A percentile compares a stretch with the other conserved stretches of the same genome.
These are phyloP conservation scores for Ameiurus melas DNA, from an alignment of 2,113 vertebrate genomes.

Conservation along the genomic window DNA sequence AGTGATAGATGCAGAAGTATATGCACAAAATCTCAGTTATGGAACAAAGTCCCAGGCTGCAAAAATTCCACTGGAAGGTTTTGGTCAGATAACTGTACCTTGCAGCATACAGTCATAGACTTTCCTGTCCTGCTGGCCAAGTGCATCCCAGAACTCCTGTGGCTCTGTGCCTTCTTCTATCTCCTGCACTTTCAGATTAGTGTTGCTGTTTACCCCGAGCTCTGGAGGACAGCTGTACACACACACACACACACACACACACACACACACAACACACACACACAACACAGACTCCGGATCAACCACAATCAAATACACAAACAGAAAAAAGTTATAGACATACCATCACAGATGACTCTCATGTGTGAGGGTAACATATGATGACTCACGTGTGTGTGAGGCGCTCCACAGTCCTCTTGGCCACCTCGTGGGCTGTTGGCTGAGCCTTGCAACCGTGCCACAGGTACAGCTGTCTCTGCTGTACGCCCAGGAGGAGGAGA, in stretches of 20 bases:
- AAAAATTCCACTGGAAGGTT: background rate
- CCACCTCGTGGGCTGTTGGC: constrained; percentile 62
- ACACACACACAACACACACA: background rate
- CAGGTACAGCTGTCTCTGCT: constrained; percentile 64
- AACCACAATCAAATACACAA: background rate
- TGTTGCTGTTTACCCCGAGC: constrained; percentile 66
- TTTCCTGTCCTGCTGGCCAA: constrained; percentile 71
- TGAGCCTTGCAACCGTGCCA: constrained; percentile 78
- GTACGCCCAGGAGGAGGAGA: constrained; percentile 68
- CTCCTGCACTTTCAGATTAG: constrained; percentile 66
- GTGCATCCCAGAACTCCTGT: constrained; percentile 64
- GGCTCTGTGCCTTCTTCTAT: constrained; percentile 76
- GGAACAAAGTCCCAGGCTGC: background rate
- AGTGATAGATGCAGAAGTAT: background rate
- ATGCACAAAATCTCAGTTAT: background rate
- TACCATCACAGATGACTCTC: background rate
- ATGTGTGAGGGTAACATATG: background rate
- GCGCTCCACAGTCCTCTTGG: constrained; percentile 67
- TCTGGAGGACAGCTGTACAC: constrained; percentile 67
- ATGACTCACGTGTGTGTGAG: constrained; percentile 65
- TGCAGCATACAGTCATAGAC: constrained; percentile 80
- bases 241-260: constrained; percentile 1
- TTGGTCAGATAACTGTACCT: constrained; percentile 59
- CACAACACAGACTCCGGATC: background rate
- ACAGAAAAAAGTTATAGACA: background rate